phyloP scores from a whole-genome alignment of 2,113 vertebrate genomes.

The Oceanodroma tethys region DNA sequence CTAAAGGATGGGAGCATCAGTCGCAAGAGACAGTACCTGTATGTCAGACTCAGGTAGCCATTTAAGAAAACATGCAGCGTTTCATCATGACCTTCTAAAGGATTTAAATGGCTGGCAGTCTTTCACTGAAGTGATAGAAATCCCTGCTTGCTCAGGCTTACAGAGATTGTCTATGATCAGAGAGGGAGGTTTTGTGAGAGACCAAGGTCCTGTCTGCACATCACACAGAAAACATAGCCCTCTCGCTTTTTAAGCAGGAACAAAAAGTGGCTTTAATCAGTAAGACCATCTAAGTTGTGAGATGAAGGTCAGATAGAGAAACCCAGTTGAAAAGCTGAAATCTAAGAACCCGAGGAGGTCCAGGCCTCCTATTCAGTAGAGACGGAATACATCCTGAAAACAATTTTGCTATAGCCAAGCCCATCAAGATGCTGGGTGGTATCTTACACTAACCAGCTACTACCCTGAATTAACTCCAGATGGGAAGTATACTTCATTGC shows the following conservation, averaged over 20 bases:
- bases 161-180: not conserved
- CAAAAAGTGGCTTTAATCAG: not conserved
- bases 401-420: not conserved
- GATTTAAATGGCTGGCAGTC: not conserved
- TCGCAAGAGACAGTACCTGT: accelerated
- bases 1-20: not conserved
- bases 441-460: not conserved
- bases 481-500: not conserved
- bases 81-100: not conserved
- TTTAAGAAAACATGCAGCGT: not conserved
- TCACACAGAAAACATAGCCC: not conserved
- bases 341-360: not conserved
- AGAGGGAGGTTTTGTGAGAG: not conserved
- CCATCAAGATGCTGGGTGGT: not conserved
- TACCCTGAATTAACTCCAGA: not conserved
- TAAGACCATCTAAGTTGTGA: not conserved
- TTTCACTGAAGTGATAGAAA: not conserved
- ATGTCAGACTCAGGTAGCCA: not conserved
- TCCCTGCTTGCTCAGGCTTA: not conserved
- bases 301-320: not conserved
- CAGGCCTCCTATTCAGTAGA: not conserved
- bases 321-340: not conserved
- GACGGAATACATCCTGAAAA: not conserved
- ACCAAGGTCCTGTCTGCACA: not conserved
- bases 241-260: not conserved